Percentiles rank a stretch among this genome's conserved stretches.
Evolutionary conservation across 2,888 invertebrate species (phyloP).

Genomic region (Clusia tigrina): DNA sequence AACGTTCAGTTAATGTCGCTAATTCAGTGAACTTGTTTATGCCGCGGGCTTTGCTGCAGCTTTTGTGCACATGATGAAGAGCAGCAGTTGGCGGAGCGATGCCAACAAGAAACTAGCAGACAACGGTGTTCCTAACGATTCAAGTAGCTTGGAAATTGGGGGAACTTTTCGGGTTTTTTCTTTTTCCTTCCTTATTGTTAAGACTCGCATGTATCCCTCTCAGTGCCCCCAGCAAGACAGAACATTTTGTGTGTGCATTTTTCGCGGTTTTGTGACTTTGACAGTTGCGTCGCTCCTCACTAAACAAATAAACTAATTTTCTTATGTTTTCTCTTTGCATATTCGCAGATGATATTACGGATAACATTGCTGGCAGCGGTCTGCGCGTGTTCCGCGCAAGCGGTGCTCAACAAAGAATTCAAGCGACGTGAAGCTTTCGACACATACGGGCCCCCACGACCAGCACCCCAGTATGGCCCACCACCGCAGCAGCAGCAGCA

Average conservation of each 20-base stretch:
- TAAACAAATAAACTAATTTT: conserved; percentile 2
- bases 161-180: too few relatives aligned
- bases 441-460: conserved; percentile 67
- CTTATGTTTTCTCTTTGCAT: not conserved
- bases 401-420: conserved; percentile 50
- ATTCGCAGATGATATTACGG: conserved; percentile 44
- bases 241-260: not conserved
- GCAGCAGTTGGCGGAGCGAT: not conserved
- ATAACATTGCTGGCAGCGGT: conserved; percentile 42
- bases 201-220: not conserved
- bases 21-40: not conserved
- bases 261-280: not conserved
- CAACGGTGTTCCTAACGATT: not conserved
- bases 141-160: not conserved
- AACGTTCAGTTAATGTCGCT: conserved; percentile 23
- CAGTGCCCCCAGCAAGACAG: not conserved
- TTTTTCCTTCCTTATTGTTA: too few relatives aligned
- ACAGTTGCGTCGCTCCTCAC: too few relatives aligned
- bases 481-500: conserved; percentile 66
- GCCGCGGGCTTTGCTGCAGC: not conserved
- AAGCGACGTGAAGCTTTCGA: conserved; percentile 61
- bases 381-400: conserved; percentile 40
- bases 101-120: not conserved
- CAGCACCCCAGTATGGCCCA: conserved; percentile 60
- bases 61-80: too few relatives aligned